Evolutionary conservation across 2,797 vertebrate species (phyloP).

Genomic region (Micropoecilia bifurca): DNA sequence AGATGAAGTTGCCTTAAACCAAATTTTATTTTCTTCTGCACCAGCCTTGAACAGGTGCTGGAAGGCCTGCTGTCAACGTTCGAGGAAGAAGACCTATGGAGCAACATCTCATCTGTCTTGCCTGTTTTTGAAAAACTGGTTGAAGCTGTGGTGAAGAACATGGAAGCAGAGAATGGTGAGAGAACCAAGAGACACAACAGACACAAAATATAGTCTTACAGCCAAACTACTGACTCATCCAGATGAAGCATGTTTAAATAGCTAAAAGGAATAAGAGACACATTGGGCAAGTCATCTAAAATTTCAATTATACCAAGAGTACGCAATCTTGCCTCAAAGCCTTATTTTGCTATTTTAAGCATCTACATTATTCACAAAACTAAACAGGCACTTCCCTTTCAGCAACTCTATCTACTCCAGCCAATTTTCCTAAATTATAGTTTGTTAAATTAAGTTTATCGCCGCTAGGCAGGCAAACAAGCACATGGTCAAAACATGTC

Average conservation of each 20-base stretch:
- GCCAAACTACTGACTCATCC: background rate
- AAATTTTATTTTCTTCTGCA: slow-evolving; percentile 30
- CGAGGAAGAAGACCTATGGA: slow-evolving; percentile 52
- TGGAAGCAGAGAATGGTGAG: slow-evolving; percentile 74
- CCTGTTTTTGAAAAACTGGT: slow-evolving; percentile 56
- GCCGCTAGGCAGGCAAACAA: background rate
- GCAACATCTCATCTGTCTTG: slow-evolving; percentile 43
- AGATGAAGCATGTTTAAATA: background rate
- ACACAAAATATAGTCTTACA: background rate
- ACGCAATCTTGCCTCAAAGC: background rate
- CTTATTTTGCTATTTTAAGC: background rate
- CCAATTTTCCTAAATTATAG: background rate
- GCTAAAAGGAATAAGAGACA: background rate
- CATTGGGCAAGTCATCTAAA: background rate
- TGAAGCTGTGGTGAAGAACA: slow-evolving; percentile 26
- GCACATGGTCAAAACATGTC: background rate
- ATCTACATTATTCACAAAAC: background rate
- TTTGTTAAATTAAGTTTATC: slow-evolving; percentile 1
- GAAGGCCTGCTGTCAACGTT: slow-evolving; percentile 60
- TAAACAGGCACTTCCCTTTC: slow-evolving; percentile 2
- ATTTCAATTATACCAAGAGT: too few relatives aligned
- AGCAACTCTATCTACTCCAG: background rate
- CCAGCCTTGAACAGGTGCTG: slow-evolving; percentile 71
- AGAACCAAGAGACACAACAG: slow-evolving; percentile 1
- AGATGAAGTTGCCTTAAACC: slow-evolving; percentile 12